phyloP scores from a whole-genome alignment of 2,113 vertebrate species.

The Hylia prasina region DNA sequence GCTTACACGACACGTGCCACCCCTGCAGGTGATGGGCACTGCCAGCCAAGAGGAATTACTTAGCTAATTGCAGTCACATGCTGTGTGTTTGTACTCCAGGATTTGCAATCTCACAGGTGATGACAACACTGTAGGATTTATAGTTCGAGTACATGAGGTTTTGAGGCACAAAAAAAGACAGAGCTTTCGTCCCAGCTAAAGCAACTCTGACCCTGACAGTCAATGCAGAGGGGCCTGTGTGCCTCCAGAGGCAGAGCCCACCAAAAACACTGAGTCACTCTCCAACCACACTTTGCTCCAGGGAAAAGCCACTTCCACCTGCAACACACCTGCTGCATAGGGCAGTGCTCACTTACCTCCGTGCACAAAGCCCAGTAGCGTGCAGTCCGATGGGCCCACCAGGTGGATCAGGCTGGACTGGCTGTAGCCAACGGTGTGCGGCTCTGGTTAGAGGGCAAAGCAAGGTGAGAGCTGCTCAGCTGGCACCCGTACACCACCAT shows the following conservation, averaged over 20 bases:
- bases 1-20: neutral
- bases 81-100: neutral
- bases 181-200: neutral
- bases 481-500: rapidly evolving
- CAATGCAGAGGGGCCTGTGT: rapidly evolving
- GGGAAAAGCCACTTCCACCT: neutral
- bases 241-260: neutral
- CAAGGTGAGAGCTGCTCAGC: neutral
- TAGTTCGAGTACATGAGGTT: neutral
- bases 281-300: rapidly evolving
- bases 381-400: conserved; percentile 92
- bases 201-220: neutral
- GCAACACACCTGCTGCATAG: rapidly evolving
- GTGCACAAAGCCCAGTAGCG: conserved; percentile 86
- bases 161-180: rapidly evolving
- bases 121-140: neutral
- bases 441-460: conserved; percentile 70
- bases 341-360: conserved; percentile 78
- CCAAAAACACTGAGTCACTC: neutral
- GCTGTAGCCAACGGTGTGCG: conserved; percentile 86
- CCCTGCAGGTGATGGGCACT: rapidly evolving
- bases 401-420: conserved; percentile 96
- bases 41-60: neutral
- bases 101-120: neutral
- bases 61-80: neutral